These are phyloP conservation scores for Monomorium pharaonis DNA, from an alignment of 1,140 invertebrate species.

Conservation along the genomic window DNA sequence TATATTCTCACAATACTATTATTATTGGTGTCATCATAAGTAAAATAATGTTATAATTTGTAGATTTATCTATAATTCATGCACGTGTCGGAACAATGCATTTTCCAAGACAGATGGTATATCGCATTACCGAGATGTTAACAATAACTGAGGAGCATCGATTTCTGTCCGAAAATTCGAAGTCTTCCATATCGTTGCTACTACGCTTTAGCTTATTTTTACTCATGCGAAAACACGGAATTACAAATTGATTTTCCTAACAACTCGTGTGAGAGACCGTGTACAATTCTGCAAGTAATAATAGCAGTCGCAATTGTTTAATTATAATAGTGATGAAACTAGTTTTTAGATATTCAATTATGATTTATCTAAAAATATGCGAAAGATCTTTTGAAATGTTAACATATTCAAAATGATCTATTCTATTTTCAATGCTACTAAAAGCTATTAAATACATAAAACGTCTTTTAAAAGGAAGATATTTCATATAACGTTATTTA, in stretches of 20 bases:
- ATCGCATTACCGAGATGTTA: background rate
- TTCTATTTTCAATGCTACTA: background rate
- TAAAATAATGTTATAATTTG: background rate
- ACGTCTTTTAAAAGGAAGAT: too few relatives aligned
- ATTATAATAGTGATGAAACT: background rate
- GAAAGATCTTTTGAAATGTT: background rate
- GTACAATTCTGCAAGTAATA: background rate
- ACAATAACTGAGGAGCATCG: slow-evolving; percentile 5
- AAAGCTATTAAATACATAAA: background rate
- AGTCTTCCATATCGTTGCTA: slow-evolving; percentile 2
- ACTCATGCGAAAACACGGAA: background rate
- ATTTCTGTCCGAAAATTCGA: slow-evolving; percentile 23
- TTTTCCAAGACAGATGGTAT: slow-evolving; percentile 1
- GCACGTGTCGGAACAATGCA: background rate
- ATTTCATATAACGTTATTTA: background rate
- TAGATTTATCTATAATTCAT: background rate
- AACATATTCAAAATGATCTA: background rate
- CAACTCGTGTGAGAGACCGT: background rate
- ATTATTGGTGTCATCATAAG: background rate
- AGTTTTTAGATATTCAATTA: background rate
- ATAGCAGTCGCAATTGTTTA: background rate
- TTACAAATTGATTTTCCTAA: slow-evolving; percentile 30
- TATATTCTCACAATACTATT: background rate
- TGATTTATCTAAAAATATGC: slow-evolving; percentile 1
- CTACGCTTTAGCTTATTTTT: slow-evolving; percentile 10